These are phyloP conservation scores for Corynorhinus townsendii DNA, from an alignment of 2,113 vertebrate species.

Conservation along the genomic window DNA sequence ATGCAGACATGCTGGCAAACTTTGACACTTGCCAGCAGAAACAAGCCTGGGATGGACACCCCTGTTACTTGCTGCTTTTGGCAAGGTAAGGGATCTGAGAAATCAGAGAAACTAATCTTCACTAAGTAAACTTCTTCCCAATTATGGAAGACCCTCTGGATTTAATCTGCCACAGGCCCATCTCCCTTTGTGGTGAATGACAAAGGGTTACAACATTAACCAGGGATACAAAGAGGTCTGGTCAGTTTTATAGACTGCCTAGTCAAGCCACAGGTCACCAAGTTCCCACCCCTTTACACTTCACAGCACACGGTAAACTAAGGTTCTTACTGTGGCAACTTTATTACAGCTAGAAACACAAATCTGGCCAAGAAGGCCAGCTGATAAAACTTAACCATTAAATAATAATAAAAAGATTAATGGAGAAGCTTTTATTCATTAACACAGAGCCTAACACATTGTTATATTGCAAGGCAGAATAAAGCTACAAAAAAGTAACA, in stretches of 20 bases:
- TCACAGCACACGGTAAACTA: slow-evolving; percentile 67
- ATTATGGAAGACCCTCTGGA: not conserved
- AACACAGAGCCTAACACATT: slow-evolving; percentile 75
- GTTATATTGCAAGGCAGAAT: slow-evolving; percentile 73
- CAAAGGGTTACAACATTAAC: slow-evolving; percentile 21
- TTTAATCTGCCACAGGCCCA: not conserved
- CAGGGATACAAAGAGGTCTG: not conserved
- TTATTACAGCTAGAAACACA: slow-evolving; percentile 82
- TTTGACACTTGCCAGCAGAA: not conserved
- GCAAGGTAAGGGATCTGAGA: not conserved
- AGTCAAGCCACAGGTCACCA: slow-evolving; percentile 23
- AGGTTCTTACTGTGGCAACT: slow-evolving; percentile 76
- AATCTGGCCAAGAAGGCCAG: slow-evolving; percentile 62
- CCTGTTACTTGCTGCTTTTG: not conserved
- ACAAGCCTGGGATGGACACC: not conserved
- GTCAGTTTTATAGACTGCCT: slow-evolving; percentile 3
- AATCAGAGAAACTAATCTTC: not conserved
- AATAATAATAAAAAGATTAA: slow-evolving; percentile 51
- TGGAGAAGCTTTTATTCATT: slow-evolving; percentile 70
- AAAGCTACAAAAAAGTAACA: slow-evolving; percentile 70
- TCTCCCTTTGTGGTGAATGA: slow-evolving; percentile 10
- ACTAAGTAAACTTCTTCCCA: not conserved
- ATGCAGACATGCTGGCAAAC: slow-evolving; percentile 3
- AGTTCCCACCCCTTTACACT: slow-evolving; percentile 53
- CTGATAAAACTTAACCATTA: slow-evolving; percentile 69